These are phyloP conservation scores for Ramphastos sulfuratus DNA, from an alignment of 2,113 vertebrate genomes.

Conservation along the genomic window DNA sequence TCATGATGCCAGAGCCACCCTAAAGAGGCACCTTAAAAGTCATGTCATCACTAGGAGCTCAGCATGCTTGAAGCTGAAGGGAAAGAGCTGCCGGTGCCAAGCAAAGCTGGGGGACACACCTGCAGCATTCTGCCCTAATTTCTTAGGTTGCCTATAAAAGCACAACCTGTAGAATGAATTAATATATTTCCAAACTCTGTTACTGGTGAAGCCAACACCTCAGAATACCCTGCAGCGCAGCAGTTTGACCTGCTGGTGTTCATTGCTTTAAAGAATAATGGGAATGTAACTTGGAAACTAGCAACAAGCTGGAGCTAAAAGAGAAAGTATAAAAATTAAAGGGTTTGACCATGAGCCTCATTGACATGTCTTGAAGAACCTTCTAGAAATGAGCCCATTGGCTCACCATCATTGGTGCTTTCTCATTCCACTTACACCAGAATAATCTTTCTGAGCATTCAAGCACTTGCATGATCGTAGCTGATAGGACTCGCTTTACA, in stretches of 20 bases:
- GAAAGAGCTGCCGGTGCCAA: background rate
- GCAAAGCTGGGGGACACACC: background rate
- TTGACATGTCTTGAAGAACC: background rate
- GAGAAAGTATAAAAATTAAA: background rate
- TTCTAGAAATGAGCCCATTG: background rate
- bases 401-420: background rate
- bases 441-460: background rate
- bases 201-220: background rate
- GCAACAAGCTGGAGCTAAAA: background rate
- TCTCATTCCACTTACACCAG: background rate
- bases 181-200: background rate
- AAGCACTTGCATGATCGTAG: background rate
- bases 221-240: background rate
- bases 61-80: background rate
- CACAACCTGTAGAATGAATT: background rate
- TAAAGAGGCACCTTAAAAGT: background rate
- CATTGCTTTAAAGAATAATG: background rate
- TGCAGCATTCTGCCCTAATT: background rate
- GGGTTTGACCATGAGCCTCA: background rate
- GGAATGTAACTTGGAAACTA: background rate
- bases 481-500: background rate
- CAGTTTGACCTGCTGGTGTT: background rate
- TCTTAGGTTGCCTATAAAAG: background rate
- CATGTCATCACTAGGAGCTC: rapidly evolving
- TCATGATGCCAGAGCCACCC: background rate